Percentiles rank a stretch among this genome's conserved stretches.
phyloP scores from a whole-genome alignment of 2,888 invertebrate genomes.

The Megamerina dolium region DNA sequence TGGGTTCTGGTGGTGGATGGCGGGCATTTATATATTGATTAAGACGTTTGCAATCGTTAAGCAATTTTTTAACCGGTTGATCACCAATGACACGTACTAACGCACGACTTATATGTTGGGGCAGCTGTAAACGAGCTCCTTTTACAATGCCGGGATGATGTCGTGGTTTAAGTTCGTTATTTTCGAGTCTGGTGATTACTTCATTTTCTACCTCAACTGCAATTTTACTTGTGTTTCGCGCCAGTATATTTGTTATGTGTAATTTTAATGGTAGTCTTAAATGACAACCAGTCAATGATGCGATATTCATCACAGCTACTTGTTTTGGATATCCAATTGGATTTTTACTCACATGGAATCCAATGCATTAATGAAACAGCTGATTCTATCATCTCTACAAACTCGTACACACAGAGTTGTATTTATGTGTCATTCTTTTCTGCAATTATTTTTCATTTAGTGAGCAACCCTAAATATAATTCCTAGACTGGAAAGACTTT shows the following conservation, averaged over 20 bases:
- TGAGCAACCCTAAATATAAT: too few species aligned
- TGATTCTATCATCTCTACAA: too few species aligned
- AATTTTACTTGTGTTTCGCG: constrained; percentile 36
- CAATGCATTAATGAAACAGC: too few species aligned
- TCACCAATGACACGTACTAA: constrained; percentile 56
- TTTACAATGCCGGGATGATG: constrained; percentile 67
- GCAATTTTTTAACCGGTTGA: constrained; percentile 54
- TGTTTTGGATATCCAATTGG: too few species aligned
- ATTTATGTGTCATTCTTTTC: too few species aligned
- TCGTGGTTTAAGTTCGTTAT: constrained; percentile 54
- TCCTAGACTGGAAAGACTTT: too few species aligned
- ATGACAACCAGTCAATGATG: too few species aligned
- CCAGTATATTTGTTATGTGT: neutral
- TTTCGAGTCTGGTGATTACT: constrained; percentile 32
- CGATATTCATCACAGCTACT: too few species aligned
- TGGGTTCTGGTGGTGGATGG: constrained; percentile 59
- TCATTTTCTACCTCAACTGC: constrained; percentile 33
- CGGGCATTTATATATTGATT: constrained; percentile 58
- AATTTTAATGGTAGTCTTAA: neutral
- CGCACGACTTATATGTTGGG: constrained; percentile 56
- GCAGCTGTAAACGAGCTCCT: constrained; percentile 54
- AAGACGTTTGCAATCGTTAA: constrained; percentile 54
- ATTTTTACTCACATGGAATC: too few species aligned
- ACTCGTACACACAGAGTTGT: too few species aligned
- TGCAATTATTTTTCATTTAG: too few species aligned